phyloP scores from a whole-genome alignment of 35 echinoderm and acorn worm species.

The Strongylocentrotus purpuratus region DNA sequence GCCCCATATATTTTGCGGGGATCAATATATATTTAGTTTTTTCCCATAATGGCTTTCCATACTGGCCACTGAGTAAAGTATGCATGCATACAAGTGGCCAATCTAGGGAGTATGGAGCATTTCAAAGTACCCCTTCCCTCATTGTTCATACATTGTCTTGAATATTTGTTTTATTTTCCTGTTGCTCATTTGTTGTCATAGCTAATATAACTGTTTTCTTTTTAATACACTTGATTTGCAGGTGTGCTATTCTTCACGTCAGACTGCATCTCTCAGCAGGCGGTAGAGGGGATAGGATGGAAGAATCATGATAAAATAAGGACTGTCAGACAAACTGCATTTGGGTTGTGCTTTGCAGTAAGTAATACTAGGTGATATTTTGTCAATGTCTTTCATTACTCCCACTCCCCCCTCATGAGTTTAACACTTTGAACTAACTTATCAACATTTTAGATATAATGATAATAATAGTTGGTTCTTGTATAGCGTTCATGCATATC shows the following conservation, averaged over 20 bases:
- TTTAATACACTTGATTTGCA: background rate
- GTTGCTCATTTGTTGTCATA: too few species aligned
- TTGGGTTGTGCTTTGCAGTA: constrained; percentile 44
- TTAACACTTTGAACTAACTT: too few species aligned
- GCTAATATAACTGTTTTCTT: background rate
- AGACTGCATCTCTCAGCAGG: constrained; percentile 16
- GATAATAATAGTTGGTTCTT: too few species aligned
- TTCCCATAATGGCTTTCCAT: background rate
- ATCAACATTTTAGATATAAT: too few species aligned
- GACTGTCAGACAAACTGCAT: background rate
- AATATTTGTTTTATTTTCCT: too few species aligned
- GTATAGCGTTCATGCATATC: too few species aligned
- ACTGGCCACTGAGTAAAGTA: background rate
- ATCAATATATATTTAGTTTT: background rate
- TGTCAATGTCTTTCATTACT: too few species aligned
- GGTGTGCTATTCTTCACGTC: constrained; percentile 22
- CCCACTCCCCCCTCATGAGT: too few species aligned
- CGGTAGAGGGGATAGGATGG: constrained; percentile 18
- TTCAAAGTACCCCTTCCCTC: background rate
- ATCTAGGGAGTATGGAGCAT: background rate
- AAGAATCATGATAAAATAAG: background rate
- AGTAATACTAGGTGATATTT: too few species aligned
- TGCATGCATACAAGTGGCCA: background rate
- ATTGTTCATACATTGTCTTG: too few species aligned
- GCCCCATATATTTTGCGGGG: too few species aligned